Percentiles rank a stretch among this genome's conserved stretches.
Evolutionary conservation across 1,140 invertebrate genomes (phyloP).

Genomic region (Drosophila pseudoobscura): DNA sequence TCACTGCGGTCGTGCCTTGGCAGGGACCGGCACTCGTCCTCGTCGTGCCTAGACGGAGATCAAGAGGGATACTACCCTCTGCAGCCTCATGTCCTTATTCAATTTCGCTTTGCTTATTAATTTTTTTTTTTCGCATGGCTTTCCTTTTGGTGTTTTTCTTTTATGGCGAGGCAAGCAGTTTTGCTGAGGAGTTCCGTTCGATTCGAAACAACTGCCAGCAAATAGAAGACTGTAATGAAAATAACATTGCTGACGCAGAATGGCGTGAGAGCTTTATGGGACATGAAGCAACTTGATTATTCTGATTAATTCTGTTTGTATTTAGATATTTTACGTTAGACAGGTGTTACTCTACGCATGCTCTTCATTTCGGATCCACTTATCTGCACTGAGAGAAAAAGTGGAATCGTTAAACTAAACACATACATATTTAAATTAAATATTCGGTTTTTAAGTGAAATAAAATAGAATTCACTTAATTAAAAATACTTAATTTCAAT

Average conservation of each 20-base stretch:
- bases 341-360: too few species aligned
- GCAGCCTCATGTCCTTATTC: conserved; percentile 25
- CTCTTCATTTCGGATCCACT: too few species aligned
- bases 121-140: conserved; percentile 15
- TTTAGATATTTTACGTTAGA: neutral
- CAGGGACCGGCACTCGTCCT: conserved; percentile 18
- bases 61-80: neutral
- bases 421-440: too few species aligned
- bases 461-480: too few species aligned
- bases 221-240: conserved; percentile 1
- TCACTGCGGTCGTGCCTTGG: conserved; percentile 39
- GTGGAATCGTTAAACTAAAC: too few species aligned
- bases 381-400: too few species aligned
- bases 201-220: conserved; percentile 34
- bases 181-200: neutral
- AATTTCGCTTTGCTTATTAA: conserved; percentile 36
- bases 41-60: conserved; percentile 1
- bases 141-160: neutral
- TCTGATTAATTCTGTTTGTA: conserved; percentile 35
- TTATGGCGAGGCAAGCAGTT: conserved; percentile 32
- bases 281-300: conserved; percentile 24
- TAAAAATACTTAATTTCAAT: too few species aligned
- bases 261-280: neutral
- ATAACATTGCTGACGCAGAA: conserved; percentile 29
- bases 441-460: too few species aligned